Base-by-base conservation (phyloP, 2,888 invertebrate species). In the Aproaerema taeniolella region DNA sequence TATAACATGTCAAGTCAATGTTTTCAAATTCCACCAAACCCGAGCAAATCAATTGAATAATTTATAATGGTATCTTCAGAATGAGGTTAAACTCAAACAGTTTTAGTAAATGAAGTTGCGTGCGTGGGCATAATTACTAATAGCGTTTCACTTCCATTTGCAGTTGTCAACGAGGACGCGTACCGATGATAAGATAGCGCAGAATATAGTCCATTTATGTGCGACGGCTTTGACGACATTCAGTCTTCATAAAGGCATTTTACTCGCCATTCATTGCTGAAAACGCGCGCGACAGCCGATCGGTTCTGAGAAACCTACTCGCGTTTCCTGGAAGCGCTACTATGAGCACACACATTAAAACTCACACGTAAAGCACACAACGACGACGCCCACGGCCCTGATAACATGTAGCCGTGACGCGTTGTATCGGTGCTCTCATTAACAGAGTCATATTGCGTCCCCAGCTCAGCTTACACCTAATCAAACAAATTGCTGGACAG, bases 291-390 rank as follows among this genome's bases (percentile, higher is more conserved):
- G 77, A 79, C 78, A 72, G 67, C 62, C 71, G 66, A 75, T 79
- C 73, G 66, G 62, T 85, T 79, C 85, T 52, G 69, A 77, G 85
- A 85, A 85, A 78, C 61, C 61, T 74, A 82, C 74, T 74, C 80
- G 81, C 72, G 74, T 72, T 86, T 85, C 85, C 78, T 76, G 80
- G 85, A 86, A 86, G 68, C 73, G 75, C 75, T 77, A 83, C 82
- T 82, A 83, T 66, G 55, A 49, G 52, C 69, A 71, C 81, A 70
- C 80, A 77, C 79, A 74, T 59, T 51, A 58, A 55, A 50, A 63
- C 45, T 45, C 50, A 52, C 56, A 61, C 54, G 61, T 67, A 67
- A 64, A 56, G 59, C 55, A 61, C 77, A 78, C 77, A 74, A 39
- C 53, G 51, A 39, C 53, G 51, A 50, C 69, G 61, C 75, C 68